Evolutionary conservation across 2,888 invertebrate species (phyloP).

Genomic region (Vanessa cardui): DNA sequence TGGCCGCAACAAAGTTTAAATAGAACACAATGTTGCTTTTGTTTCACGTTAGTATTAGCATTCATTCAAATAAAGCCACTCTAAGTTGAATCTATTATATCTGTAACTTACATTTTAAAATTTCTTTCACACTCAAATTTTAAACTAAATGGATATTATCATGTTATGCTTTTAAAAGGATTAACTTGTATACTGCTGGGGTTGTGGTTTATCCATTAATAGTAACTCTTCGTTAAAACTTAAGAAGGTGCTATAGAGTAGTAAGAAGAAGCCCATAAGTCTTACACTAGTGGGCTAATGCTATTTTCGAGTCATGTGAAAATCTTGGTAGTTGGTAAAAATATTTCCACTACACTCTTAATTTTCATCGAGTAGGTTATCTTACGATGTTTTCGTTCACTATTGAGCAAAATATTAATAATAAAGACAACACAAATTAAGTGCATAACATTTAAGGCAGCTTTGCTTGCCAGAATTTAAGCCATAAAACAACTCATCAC

Average conservation of each 20-base stretch:
- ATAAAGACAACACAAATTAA: background rate
- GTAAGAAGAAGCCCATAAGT: too few relatives aligned
- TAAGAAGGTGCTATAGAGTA: background rate
- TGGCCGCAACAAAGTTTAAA: slow-evolving; percentile 4
- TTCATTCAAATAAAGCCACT: background rate
- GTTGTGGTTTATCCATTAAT: slow-evolving; percentile 7
- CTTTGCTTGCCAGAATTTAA: background rate
- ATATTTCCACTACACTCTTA: background rate
- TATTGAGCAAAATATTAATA: background rate
- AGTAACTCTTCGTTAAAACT: slow-evolving; percentile 1
- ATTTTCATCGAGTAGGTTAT: too few relatives aligned
- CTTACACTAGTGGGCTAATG: too few relatives aligned
- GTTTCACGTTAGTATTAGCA: background rate
- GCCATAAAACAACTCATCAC: too few relatives aligned
- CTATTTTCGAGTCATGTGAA: too few relatives aligned
- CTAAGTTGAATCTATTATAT: slow-evolving; percentile 2
- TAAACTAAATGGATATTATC: slow-evolving; percentile 1
- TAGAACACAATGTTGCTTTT: slow-evolving; percentile 1
- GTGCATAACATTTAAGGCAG: background rate
- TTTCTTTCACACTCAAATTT: background rate
- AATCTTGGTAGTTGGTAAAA: too few relatives aligned
- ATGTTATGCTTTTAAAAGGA: background rate
- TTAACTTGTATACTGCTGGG: background rate
- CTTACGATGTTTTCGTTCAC: too few relatives aligned
- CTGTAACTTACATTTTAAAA: background rate